These are phyloP conservation scores for Dendrolimus pini DNA, from an alignment of 2,888 invertebrate species.

Conservation along the genomic window DNA sequence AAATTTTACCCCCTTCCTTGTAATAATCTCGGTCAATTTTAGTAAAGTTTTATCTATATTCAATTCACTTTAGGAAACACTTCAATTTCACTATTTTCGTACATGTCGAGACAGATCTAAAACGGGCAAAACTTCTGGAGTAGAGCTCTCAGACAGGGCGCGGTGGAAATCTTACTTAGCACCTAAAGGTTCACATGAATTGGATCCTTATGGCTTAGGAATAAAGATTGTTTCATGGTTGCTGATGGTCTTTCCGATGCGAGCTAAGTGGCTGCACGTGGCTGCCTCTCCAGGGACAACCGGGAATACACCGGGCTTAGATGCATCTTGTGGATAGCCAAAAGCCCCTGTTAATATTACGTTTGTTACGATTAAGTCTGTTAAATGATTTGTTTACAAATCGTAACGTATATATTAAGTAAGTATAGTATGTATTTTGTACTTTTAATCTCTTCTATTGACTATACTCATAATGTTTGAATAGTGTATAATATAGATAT, in stretches of 20 bases:
- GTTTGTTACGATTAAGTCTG: slow-evolving; percentile 60
- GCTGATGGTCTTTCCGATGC: slow-evolving; percentile 38
- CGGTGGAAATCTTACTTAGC: slow-evolving; percentile 47
- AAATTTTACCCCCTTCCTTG: neutral
- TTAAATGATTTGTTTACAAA: slow-evolving; percentile 17
- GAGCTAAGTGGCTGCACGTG: slow-evolving; percentile 71
- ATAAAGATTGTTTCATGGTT: slow-evolving; percentile 36
- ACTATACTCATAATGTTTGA: too few relatives aligned
- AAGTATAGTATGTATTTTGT: too few relatives aligned
- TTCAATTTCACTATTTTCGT: slow-evolving; percentile 63
- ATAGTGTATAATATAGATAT: too few relatives aligned
- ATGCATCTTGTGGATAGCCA: slow-evolving; percentile 63
- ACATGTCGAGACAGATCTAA: slow-evolving; percentile 65
- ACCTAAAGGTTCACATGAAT: slow-evolving; percentile 34
- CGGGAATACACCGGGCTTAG: slow-evolving; percentile 54
- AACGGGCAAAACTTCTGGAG: slow-evolving; percentile 61
- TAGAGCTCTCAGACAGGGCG: slow-evolving; percentile 56
- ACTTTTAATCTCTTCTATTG: too few relatives aligned
- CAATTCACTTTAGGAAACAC: slow-evolving; percentile 54
- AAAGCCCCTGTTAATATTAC: slow-evolving; percentile 54
- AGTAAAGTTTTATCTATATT: slow-evolving; percentile 40
- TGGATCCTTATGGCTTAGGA: slow-evolving; percentile 39
- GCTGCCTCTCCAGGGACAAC: slow-evolving; percentile 45
- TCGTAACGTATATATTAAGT: too few relatives aligned
- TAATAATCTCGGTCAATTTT: slow-evolving; percentile 17